Evolutionary conservation across 2,113 vertebrate genomes (phyloP), one percentile per base, ranked within the genome.

Genomic region (Rhodinocichla rosea): DNA sequence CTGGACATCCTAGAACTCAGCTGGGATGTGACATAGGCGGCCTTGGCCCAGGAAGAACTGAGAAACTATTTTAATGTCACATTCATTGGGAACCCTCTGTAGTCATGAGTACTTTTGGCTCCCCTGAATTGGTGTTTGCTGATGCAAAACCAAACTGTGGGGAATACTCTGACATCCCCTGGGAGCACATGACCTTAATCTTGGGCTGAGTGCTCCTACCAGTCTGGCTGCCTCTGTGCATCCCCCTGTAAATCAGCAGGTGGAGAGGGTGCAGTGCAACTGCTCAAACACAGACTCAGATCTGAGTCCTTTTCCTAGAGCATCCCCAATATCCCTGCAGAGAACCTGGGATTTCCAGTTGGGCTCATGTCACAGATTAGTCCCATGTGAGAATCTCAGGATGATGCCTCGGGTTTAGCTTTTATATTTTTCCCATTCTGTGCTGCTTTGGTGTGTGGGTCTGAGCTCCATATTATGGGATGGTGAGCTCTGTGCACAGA

Each of bases 311-410:
- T 56, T 26, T 60, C 27, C 27, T 22, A 7, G 17, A 47, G 33
- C 15, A 81, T 65, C n/a, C 9, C 14, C 26, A 69, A 4, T 7
- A 10, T 9, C 12, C 44, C 37, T 47, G 9, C 15, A 49, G 37
- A 74, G 44, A 57, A 62, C 1, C 12, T 33, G 17, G 13, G 28
- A 20, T 39, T 75, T 68, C 17, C 42, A 53, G 11, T 1, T 47
- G 11, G 27, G 42, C 27, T 30, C 10, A 3, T 3, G 1, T 11
- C 6, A 0, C 30, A 53, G 28, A n/a, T 33, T 7, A 30, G 27
- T 21, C 45, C 47, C 14, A 13, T 5, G 6, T 3, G 4, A 28
- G 45, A 6, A 30, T 24, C 35, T 45, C 33, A 55, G 22, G 33
- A 3, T n/a, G 56, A 23, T n/a, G 4, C 33, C 56, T 57, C 56